Conservation (phyloP, 1,140 invertebrate genomes). For the Drosophila repletoides region DNA sequence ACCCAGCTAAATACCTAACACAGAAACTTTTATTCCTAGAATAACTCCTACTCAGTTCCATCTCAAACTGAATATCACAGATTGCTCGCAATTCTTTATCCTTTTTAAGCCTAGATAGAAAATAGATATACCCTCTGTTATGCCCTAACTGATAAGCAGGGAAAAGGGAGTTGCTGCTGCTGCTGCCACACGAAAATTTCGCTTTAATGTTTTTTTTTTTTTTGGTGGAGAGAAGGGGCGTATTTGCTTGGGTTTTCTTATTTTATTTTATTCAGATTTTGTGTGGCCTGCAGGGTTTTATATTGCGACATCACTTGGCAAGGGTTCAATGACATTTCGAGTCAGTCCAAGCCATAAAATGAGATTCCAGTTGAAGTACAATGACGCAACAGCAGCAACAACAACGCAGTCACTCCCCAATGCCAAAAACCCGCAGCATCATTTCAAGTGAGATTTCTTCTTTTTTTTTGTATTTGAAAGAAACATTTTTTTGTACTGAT, state of each 20-base stretch:
- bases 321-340: conserved; percentile 68
- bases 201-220: conserved; percentile 51
- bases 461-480: background rate
- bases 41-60: too few species aligned
- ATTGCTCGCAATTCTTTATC: too few species aligned
- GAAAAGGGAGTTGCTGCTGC: background rate
- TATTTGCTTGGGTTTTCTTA: conserved; percentile 23
- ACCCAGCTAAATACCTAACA: too few species aligned
- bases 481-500: background rate
- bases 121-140: conserved; percentile 1
- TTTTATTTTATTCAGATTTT: conserved; percentile 15
- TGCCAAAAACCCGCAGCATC: conserved; percentile 52
- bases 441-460: background rate
- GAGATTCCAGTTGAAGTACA: conserved; percentile 52
- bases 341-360: conserved; percentile 49
- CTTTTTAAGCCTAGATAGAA: background rate
- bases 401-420: conserved; percentile 31
- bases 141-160: background rate
- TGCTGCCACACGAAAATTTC: conserved; percentile 25
- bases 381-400: conserved; percentile 37
- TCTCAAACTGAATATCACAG: too few species aligned
- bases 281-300: conserved; percentile 43
- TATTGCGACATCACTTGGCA: conserved; percentile 42
- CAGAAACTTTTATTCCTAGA: too few species aligned
- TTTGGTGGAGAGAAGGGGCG: conserved; percentile 13